Evolutionary conservation across 2,888 invertebrate species (phyloP).

Genomic region (Leucophora obtusa): DNA sequence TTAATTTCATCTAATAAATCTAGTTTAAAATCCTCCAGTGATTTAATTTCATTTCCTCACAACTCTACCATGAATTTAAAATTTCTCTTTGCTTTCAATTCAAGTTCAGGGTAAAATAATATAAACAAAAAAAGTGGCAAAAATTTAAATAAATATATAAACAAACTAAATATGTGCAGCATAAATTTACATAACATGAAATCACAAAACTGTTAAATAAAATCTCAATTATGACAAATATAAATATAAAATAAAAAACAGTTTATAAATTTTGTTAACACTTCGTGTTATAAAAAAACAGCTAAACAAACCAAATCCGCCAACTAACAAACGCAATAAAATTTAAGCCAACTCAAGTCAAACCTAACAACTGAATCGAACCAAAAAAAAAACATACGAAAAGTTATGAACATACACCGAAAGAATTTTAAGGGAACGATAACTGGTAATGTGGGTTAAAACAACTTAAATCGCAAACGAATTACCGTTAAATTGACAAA

Average conservation of each 20-base stretch:
- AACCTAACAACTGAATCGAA: background rate
- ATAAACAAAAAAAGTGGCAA: background rate
- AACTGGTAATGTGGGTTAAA: no score
- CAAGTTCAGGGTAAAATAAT: slow-evolving; percentile 56
- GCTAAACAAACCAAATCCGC: background rate
- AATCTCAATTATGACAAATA: slow-evolving; percentile 5
- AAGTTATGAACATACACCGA: background rate
- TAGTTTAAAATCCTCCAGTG: background rate
- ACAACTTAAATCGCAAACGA: no score
- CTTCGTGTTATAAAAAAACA: background rate
- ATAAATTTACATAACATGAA: slow-evolving; percentile 31
- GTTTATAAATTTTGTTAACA: background rate
- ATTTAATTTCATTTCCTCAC: no score
- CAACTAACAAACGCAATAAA: slow-evolving; percentile 2
- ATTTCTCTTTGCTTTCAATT: slow-evolving; percentile 40
- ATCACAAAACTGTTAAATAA: background rate
- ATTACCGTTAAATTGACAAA: no score
- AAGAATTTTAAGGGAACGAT: no score
- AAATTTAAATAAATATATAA: slow-evolving; percentile 5
- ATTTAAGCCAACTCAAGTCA: background rate
- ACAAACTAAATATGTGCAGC: slow-evolving; percentile 5
- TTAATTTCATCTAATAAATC: background rate
- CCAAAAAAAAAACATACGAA: background rate
- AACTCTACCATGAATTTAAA: background rate
- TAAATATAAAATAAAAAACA: background rate